A percentile compares a stretch with the other conserved stretches of the same genome.
phyloP scores from a whole-genome alignment of 1,140 invertebrate genomes.

The Drosophila nikananu region DNA sequence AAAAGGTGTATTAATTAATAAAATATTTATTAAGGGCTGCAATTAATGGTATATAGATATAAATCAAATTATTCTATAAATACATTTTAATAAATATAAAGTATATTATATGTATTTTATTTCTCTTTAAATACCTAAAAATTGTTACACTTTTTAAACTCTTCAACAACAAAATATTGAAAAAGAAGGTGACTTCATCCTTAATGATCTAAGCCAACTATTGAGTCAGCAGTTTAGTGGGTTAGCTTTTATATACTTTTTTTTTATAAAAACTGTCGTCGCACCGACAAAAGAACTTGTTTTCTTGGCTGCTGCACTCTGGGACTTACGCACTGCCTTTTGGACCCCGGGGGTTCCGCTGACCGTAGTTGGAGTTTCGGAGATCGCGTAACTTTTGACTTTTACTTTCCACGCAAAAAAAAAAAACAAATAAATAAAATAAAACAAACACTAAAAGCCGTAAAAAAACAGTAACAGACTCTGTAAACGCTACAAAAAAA shows the following conservation, averaged over 20 bases:
- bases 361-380: constrained; percentile 43
- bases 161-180: not conserved
- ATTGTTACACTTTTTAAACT: too few relatives aligned
- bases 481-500: constrained; percentile 55
- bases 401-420: constrained; percentile 63
- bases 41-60: too few relatives aligned
- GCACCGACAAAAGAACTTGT: constrained; percentile 51
- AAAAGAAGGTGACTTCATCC: constrained; percentile 28
- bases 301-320: constrained; percentile 26
- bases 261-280: constrained; percentile 12
- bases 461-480: constrained; percentile 29
- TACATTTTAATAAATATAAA: too few relatives aligned
- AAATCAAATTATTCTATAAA: too few relatives aligned
- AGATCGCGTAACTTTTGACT: constrained; percentile 64
- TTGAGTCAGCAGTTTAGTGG: constrained; percentile 22
- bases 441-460: constrained; percentile 10
- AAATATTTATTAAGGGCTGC: too few relatives aligned
- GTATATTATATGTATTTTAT: too few relatives aligned
- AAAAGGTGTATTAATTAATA: too few relatives aligned
- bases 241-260: not conserved
- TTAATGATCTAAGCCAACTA: constrained; percentile 27
- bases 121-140: too few relatives aligned
- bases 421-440: not conserved
- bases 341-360: constrained; percentile 22
- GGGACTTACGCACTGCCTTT: constrained; percentile 31